These are phyloP conservation scores for Habrosyne pyritoides DNA, from an alignment of 2,888 invertebrate species.

Conservation along the genomic window DNA sequence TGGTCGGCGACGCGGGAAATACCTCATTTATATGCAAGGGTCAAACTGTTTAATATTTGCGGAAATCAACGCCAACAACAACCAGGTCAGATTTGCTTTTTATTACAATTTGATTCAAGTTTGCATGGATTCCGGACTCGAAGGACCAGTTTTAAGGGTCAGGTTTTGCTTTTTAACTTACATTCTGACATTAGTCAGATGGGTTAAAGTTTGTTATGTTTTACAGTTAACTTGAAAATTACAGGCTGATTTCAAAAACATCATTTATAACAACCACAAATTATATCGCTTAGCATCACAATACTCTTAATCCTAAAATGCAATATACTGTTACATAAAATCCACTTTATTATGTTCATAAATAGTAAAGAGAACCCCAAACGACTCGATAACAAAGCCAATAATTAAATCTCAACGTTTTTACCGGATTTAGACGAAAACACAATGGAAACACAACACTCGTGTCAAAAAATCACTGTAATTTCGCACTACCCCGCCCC, in stretches of 20 bases:
- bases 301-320: constrained; percentile 55
- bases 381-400: constrained; percentile 61
- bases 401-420: constrained; percentile 75
- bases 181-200: no score
- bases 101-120: constrained; percentile 20
- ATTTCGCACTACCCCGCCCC: constrained; percentile 73
- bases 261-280: constrained; percentile 22
- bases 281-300: constrained; percentile 38
- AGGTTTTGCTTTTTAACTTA: background rate
- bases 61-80: constrained; percentile 37
- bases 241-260: no score
- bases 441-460: constrained; percentile 70
- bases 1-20: constrained; percentile 56
- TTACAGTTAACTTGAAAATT: no score
- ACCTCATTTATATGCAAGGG: constrained; percentile 72
- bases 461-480: constrained; percentile 78
- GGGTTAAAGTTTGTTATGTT: no score
- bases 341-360: constrained; percentile 46
- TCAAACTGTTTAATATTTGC: constrained; percentile 68
- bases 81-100: constrained; percentile 35
- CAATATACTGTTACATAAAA: constrained; percentile 57
- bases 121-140: constrained; percentile 9
- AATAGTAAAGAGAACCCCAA: constrained; percentile 40
- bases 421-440: constrained; percentile 75
- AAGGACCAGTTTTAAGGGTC: background rate